Evolutionary conservation across 2,113 vertebrate species (phyloP), one percentile per base, ranked within the genome.

Genomic region (Morone chrysops): DNA sequence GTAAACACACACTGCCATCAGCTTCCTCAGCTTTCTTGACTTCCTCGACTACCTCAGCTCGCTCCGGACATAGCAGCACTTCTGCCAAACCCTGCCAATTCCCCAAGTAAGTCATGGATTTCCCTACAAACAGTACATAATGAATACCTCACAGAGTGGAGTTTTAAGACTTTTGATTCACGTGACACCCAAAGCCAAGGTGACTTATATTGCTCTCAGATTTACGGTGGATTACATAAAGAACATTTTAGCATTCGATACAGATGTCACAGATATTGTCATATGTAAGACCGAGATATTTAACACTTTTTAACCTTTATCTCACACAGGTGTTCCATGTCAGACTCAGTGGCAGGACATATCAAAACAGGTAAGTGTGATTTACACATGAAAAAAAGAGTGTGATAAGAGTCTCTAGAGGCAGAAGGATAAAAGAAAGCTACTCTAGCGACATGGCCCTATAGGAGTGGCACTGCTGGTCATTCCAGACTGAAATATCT

Each of bases 31-130:
- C 31, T 31, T 31, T 2, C 31, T 31, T 4, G 31, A 31, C 31
- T 31, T 31, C 31, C 31, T 31, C 2, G 31, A 31, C 63, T 70
- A 78, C 78, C 53, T n/a, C 67, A 36, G 4, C 48, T 86, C 81
- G 83, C 84, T 51, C 76, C 31, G 71, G 18, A 83, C 45, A 54
- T 6, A 69, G 31, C 65, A 79, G 48, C 38, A 73, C 17, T 41
- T 41, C 57, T n/a, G 8, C 40, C 13, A 54, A 41, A 60, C 62
- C 48, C 62, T 93, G 90, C 51, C 5, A 0, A 8, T 66, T 20
- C 71, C 65, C 81, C 1, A 22, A 60, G 93, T 94, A 68, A 93
- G 92, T 85, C 9, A 1, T 38, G 5, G 0, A 78, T 41, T 80
- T 66, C 8, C 61, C n/a, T 20, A 11, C 8, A 80, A 13, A 63